phyloP scores from a whole-genome alignment of 2,113 vertebrate species.

The Bungarus multicinctus region DNA sequence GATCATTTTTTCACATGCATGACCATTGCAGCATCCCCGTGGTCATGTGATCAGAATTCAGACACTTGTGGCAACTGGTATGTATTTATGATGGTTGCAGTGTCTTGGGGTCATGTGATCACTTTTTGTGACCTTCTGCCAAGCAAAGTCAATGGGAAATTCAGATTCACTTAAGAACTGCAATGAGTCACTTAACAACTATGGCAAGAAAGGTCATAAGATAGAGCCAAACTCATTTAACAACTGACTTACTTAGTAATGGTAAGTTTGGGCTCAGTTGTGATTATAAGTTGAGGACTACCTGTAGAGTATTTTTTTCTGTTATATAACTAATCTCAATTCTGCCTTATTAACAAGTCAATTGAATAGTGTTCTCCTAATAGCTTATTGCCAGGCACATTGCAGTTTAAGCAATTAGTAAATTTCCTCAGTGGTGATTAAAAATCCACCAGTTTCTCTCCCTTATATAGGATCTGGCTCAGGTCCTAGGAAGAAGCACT shows the following conservation, averaged over 20 bases:
- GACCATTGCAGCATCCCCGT: not conserved
- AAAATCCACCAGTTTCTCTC: not conserved
- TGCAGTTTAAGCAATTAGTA: not conserved
- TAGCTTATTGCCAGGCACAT: not conserved
- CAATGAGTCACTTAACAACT: not conserved
- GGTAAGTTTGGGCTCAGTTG: not conserved
- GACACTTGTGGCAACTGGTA: not conserved
- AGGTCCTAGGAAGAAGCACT: not conserved
- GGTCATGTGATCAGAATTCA: not conserved
- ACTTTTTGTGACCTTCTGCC: not conserved
- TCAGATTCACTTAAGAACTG: not conserved
- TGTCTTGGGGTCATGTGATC: not conserved
- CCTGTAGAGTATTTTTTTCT: not conserved
- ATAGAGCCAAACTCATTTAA: not conserved
- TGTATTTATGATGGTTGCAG: not conserved
- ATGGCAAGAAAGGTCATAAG: not conserved
- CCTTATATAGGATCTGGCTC: not conserved
- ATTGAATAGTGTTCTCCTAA: not conserved
- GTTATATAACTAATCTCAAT: not conserved
- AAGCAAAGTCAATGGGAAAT: not conserved
- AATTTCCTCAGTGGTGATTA: not conserved
- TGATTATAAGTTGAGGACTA: not conserved
- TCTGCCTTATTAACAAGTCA: not conserved
- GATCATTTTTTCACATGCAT: not conserved
- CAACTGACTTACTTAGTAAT: not conserved